Percentiles rank a stretch among this genome's conserved stretches.
phyloP scores from a whole-genome alignment of 2,797 vertebrate genomes.

The Urophycis tenuis region DNA sequence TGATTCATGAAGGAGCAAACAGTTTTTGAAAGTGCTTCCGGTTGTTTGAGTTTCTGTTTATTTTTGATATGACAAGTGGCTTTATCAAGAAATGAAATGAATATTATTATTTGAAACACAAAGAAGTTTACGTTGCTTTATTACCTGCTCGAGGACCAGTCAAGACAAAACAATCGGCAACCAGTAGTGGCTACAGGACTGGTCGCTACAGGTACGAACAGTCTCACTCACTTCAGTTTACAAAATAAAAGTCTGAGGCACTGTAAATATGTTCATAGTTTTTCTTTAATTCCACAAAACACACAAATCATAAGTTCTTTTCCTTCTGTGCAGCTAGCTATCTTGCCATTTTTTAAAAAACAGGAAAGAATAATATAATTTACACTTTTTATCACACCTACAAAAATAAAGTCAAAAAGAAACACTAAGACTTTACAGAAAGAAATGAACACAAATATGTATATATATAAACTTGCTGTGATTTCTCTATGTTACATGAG shows the following conservation, averaged over 20 bases:
- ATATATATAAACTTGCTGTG: slow-evolving; percentile 68
- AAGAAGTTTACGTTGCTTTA: too few relatives aligned
- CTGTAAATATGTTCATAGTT: slow-evolving; percentile 23
- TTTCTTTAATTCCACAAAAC: slow-evolving; percentile 75
- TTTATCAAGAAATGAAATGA: too few relatives aligned
- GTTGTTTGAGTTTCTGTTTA: too few relatives aligned
- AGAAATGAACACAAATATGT: slow-evolving; percentile 48
- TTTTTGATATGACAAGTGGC: too few relatives aligned
- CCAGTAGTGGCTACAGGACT: too few relatives aligned
- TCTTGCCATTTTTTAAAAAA: slow-evolving; percentile 61
- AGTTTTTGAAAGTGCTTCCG: too few relatives aligned
- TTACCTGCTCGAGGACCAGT: too few relatives aligned
- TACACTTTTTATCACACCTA: slow-evolving; percentile 72
- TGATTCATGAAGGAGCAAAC: too few relatives aligned
- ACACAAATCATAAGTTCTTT: slow-evolving; percentile 61
- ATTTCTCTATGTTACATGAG: slow-evolving; percentile 70
- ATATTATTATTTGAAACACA: too few relatives aligned
- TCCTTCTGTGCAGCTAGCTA: slow-evolving; percentile 70
- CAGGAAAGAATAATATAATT: slow-evolving; percentile 73
- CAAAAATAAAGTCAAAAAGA: slow-evolving; percentile 74
- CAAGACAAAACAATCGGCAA: too few relatives aligned
- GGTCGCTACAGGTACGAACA: too few relatives aligned
- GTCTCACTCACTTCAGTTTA: not conserved
- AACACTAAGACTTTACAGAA: slow-evolving; percentile 72
- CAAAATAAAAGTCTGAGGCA: not conserved